These are phyloP conservation scores for Trachelus stipa DNA, from an alignment of 2,888 invertebrate species.

Conservation along the genomic window DNA sequence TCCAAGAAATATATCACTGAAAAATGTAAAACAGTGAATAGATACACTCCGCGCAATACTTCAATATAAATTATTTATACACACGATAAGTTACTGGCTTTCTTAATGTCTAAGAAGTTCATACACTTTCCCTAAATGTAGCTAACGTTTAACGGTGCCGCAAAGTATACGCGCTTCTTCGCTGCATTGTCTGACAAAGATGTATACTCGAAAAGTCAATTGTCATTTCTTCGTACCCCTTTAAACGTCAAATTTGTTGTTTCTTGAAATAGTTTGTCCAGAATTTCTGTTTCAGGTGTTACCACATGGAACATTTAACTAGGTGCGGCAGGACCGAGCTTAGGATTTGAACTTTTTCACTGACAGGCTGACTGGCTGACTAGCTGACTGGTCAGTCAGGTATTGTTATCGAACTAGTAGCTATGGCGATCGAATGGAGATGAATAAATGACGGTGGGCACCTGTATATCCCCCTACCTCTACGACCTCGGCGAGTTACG, in stretches of 20 bases:
- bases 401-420: not conserved
- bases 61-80: not conserved
- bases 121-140: not conserved
- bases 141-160: not conserved
- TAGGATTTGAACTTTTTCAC: not conserved
- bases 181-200: not conserved
- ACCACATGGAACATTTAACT: not conserved
- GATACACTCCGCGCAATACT: not conserved
- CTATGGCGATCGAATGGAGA: slow-evolving; percentile 37
- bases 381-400: not conserved
- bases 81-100: not conserved
- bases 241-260: not conserved
- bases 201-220: not conserved
- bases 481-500: not conserved
- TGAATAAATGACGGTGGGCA: slow-evolving; percentile 28
- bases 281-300: not conserved
- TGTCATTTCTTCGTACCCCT: not conserved
- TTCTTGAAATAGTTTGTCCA: not conserved
- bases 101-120: not conserved
- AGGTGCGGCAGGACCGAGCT: not conserved
- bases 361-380: not conserved
- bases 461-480: slow-evolving; percentile 19
- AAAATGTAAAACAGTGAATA: not conserved
- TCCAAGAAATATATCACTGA: not conserved
- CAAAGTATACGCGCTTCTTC: not conserved